A percentile compares a stretch with the other conserved stretches of the same genome.
phyloP scores from a whole-genome alignment of 2,113 vertebrate species.

The Psittacus erithacus region DNA sequence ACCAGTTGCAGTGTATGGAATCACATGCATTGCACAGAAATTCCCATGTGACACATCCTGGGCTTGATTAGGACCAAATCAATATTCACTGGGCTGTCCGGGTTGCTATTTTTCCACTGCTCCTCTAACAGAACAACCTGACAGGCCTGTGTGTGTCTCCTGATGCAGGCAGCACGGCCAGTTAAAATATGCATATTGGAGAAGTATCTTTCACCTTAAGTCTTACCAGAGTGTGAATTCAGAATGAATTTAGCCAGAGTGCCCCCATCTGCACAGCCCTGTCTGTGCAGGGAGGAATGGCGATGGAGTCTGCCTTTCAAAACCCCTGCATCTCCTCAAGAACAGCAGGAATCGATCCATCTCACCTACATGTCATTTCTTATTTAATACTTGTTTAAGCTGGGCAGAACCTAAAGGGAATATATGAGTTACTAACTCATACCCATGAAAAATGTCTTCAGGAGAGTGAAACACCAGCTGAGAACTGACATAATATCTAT shows the following conservation, averaged over 20 bases:
- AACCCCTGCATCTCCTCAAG: background rate
- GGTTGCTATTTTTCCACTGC: background rate
- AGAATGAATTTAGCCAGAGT: background rate
- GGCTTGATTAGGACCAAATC: conserved; percentile 4
- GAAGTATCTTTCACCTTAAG: background rate
- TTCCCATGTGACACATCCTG: background rate
- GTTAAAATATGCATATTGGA: background rate
- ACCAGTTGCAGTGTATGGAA: background rate
- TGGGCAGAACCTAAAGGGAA: background rate
- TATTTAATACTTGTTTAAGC: background rate
- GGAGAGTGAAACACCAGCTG: background rate
- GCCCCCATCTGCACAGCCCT: background rate
- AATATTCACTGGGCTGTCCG: background rate
- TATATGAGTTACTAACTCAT: background rate
- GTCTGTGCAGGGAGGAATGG: background rate
- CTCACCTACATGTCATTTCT: background rate
- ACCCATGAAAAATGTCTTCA: background rate
- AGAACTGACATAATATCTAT: background rate
- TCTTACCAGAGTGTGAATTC: background rate
- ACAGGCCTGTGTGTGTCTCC: background rate
- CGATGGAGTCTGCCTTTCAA: background rate
- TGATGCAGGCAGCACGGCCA: background rate
- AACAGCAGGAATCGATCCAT: background rate
- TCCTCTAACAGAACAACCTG: background rate
- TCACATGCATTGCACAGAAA: background rate